Evolutionary conservation across 2,888 invertebrate genomes (phyloP), one percentile per base, ranked within the genome.

Genomic region (Ennomos erosarius): DNA sequence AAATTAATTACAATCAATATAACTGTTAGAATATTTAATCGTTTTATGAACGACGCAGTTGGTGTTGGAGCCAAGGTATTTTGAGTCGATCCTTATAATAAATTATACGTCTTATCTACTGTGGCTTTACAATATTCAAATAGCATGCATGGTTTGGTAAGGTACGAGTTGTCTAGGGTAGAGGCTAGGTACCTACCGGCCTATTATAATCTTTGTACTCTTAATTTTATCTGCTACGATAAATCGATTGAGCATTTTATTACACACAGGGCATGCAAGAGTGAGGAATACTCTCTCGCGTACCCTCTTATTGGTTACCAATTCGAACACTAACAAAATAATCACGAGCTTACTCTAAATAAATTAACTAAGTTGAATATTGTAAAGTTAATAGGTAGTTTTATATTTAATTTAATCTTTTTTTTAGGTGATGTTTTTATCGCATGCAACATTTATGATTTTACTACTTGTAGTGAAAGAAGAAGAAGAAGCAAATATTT

Each of bases 391-490:
- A 43, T 33, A 12, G 26, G 3, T 50, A 55, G 38, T 53, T 68
- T 65, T 67, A 62, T 40, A 26, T 54, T 69, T 65, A 10, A 54
- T 64, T 74, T 70, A 67, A 61, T 51, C 60, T 68, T 69, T 48
- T 55, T 65, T 73, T 75, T 66, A 67, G 59, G 61, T 66, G 69
- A 59, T 59, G 62, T 69, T 77, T 59, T 81, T 79, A 84, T 68
- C 71, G 71, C 88, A 87, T 88, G 88, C 88, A 80, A 82, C 76
- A 81, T 74, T 72, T 73, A 80, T 59, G 54, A 60, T 68, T 75
- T 72, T 6, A 26, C 26, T 26, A 4, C 6, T 6, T 4, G 6
- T 70, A 65, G 64, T 62, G 59, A 66, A 44, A 61, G 65, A 59
- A 71, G 73, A 69, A 74, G 64, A 81, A 81, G 81, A 79, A 71